A percentile compares a stretch with the other conserved stretches of the same genome.
Conservation (phyloP, 2,113 vertebrate genomes). For the Fulica atra region DNA sequence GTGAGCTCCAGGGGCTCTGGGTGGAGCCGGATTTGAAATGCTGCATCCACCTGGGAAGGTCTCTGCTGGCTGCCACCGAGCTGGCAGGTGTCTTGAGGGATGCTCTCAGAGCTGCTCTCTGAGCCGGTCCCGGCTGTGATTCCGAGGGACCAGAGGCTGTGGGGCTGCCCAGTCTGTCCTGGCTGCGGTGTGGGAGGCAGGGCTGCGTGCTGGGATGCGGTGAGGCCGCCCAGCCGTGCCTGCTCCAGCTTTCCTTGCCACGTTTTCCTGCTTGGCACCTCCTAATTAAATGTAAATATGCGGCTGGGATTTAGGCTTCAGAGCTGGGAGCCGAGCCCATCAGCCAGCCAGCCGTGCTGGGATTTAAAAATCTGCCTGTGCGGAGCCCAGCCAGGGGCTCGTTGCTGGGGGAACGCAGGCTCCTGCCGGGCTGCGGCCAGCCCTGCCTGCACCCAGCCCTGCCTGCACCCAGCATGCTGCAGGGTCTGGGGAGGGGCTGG, state of each 20-base stretch:
- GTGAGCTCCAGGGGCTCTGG: rapidly evolving
- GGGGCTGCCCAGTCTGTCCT: rapidly evolving
- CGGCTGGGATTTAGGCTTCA: constrained; percentile 57
- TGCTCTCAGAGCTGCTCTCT: background rate
- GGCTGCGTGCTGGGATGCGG: background rate
- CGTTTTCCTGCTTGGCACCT: constrained; percentile 58
- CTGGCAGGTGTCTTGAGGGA: background rate
- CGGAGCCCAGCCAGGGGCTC: constrained; percentile 27
- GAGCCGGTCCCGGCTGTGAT: rapidly evolving
- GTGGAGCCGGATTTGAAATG: background rate
- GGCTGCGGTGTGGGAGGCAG: background rate
- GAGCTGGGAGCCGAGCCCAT: constrained; percentile 60
- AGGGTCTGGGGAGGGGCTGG: background rate
- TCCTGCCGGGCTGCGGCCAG: background rate
- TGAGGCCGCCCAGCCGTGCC: background rate
- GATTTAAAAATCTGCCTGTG: constrained; percentile 6
- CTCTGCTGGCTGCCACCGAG: background rate
- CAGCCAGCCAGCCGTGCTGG: constrained; percentile 62
- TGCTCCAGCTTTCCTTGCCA: background rate
- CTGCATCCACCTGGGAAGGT: background rate
- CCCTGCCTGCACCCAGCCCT: background rate
- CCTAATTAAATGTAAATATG: constrained; percentile 70
- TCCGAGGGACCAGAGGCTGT: rapidly evolving
- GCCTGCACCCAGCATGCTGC: background rate
- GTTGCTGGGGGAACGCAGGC: constrained; percentile 56